Conservation (phyloP, 1,140 invertebrate species). For the Calycopis cecrops region DNA sequence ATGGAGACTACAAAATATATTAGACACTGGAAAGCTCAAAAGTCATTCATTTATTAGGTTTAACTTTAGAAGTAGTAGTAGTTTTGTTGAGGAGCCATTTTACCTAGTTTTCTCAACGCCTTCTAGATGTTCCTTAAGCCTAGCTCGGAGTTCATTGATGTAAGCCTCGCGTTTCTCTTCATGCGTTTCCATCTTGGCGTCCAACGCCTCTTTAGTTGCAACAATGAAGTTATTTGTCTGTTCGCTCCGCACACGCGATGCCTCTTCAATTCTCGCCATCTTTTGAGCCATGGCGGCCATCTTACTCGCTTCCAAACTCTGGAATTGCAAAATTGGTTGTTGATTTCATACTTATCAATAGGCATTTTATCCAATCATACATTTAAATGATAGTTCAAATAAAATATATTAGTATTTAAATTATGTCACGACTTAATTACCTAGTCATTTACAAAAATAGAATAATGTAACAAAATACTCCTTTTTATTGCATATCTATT, state of each 20-base stretch:
- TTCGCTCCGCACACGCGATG: slow-evolving; percentile 91
- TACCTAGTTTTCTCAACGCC: slow-evolving; percentile 88
- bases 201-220: slow-evolving; percentile 88
- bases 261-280: slow-evolving; percentile 90
- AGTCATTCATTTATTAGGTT: too few species aligned
- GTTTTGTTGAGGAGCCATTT: neutral
- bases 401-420: too few species aligned
- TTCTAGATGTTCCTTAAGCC: slow-evolving; percentile 90
- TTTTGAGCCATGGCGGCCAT: slow-evolving; percentile 87
- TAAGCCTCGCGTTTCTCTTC: slow-evolving; percentile 92
- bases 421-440: too few species aligned
- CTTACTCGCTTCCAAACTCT: slow-evolving; percentile 90
- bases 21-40: too few species aligned
- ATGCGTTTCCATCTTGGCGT: slow-evolving; percentile 92
- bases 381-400: too few species aligned
- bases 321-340: slow-evolving; percentile 30
- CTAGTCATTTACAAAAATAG: too few species aligned
- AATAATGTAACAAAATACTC: too few species aligned
- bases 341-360: too few species aligned
- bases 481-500: too few species aligned
- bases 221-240: slow-evolving; percentile 88
- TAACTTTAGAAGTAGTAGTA: too few species aligned
- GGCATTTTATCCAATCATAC: too few species aligned
- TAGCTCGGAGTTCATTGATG: slow-evolving; percentile 89
- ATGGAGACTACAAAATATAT: too few species aligned